phyloP scores from a whole-genome alignment of 2,113 vertebrate genomes.

The Rhineura floridana region DNA sequence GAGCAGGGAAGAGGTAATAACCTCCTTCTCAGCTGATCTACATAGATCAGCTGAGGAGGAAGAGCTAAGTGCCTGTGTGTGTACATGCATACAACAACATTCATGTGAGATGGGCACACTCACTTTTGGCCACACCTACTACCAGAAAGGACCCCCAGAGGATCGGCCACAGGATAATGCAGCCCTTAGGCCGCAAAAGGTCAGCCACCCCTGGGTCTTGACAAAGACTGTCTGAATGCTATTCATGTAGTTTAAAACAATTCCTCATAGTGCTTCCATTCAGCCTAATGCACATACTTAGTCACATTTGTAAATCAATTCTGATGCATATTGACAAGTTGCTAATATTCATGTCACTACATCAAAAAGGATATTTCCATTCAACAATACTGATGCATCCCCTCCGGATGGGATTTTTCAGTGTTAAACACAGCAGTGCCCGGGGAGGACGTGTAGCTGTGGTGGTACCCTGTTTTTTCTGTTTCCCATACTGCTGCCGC shows the following conservation, averaged over 20 bases:
- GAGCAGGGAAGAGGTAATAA: too few relatives aligned
- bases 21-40: not conserved
- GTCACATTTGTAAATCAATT: not conserved
- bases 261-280: not conserved
- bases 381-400: constrained; percentile 99
- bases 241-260: fast-evolving
- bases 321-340: fast-evolving
- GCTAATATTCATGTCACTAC: not conserved
- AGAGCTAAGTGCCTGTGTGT: too few relatives aligned
- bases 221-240: not conserved
- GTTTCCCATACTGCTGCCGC: constrained; percentile 93
- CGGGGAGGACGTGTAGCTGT: constrained; percentile 92
- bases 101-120: too few relatives aligned
- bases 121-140: too few relatives aligned
- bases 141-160: too few relatives aligned
- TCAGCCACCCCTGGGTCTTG: not conserved
- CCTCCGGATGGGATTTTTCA: constrained; percentile 96
- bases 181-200: too few relatives aligned
- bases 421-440: constrained; percentile 94
- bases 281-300: not conserved
- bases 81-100: too few relatives aligned
- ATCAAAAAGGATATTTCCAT: constrained; percentile 98
- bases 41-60: not conserved
- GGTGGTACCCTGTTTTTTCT: constrained; percentile 93
- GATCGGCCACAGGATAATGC: too few relatives aligned